Conservation (phyloP, 2,888 invertebrate genomes). For the Apamea crenata region DNA sequence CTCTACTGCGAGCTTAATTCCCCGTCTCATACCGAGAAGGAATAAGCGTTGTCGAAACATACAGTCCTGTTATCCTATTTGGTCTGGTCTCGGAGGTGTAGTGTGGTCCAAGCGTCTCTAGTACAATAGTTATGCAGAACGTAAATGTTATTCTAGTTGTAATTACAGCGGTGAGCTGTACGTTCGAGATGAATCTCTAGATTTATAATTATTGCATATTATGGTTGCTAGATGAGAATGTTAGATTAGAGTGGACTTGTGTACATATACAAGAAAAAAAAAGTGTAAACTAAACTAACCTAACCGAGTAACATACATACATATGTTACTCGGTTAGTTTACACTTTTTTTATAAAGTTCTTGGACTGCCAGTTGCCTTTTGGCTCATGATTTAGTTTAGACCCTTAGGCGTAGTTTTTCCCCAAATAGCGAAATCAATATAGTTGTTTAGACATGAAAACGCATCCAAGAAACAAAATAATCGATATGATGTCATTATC, state of each 20-base stretch:
- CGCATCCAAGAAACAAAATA: not conserved
- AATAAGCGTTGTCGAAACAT: not conserved
- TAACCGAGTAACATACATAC: too few species aligned
- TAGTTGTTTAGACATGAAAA: not conserved
- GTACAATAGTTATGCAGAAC: slow-evolving; percentile 36
- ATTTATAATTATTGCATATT: slow-evolving; percentile 58
- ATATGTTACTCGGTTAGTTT: not conserved
- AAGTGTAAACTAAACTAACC: too few species aligned
- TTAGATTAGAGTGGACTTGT: slow-evolving; percentile 1
- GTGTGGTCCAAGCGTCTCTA: slow-evolving; percentile 10
- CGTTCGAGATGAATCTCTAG: slow-evolving; percentile 42
- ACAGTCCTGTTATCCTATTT: not conserved
- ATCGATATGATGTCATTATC: too few species aligned
- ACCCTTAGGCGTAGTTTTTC: not conserved
- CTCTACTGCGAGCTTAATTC: not conserved
- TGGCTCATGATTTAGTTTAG: not conserved
- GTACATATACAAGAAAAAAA: not conserved
- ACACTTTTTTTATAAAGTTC: not conserved
- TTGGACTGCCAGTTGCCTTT: not conserved
- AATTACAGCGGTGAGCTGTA: slow-evolving; percentile 39
- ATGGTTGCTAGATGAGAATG: slow-evolving; percentile 5
- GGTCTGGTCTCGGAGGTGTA: slow-evolving; percentile 25
- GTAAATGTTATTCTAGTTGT: slow-evolving; percentile 43
- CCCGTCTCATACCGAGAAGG: not conserved
- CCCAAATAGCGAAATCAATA: not conserved